Conservation (phyloP, 2,888 invertebrate genomes). For the Stenolophus ochropezus region DNA sequence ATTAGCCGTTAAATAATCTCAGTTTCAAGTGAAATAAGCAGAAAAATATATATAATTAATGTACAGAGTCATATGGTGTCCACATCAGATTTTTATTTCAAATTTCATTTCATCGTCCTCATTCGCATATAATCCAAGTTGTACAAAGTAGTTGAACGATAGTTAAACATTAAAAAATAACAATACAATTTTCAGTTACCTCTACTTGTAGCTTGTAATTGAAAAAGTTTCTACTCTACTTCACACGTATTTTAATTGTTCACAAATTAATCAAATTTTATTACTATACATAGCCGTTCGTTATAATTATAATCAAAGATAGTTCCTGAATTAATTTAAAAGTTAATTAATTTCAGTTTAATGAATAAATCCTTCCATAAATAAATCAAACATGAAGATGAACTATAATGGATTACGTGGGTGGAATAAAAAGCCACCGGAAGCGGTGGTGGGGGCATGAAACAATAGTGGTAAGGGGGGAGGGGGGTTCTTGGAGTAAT, state of each 20-base stretch:
- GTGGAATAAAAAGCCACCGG: background rate
- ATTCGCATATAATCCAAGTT: no score
- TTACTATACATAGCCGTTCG: background rate
- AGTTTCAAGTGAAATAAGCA: no score
- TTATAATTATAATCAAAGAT: constrained; percentile 10
- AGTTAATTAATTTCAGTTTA: constrained; percentile 24
- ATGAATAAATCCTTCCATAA: background rate
- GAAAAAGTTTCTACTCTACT: no score
- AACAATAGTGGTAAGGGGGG: background rate
- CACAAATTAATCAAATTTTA: background rate
- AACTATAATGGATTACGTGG: background rate
- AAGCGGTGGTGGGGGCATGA: background rate
- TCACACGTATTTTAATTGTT: background rate
- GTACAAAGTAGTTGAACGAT: no score
- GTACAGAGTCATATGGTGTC: no score
- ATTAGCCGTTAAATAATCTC: no score
- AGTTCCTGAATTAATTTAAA: constrained; percentile 10
- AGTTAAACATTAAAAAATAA: no score
- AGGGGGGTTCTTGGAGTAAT: background rate
- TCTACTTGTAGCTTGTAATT: no score
- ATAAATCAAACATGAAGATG: constrained; percentile 15
- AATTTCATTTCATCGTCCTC: no score
- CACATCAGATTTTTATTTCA: no score
- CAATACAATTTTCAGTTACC: no score
- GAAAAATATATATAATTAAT: no score